phyloP scores from a whole-genome alignment of 2,113 vertebrate species.

The Poecilia latipinna region DNA sequence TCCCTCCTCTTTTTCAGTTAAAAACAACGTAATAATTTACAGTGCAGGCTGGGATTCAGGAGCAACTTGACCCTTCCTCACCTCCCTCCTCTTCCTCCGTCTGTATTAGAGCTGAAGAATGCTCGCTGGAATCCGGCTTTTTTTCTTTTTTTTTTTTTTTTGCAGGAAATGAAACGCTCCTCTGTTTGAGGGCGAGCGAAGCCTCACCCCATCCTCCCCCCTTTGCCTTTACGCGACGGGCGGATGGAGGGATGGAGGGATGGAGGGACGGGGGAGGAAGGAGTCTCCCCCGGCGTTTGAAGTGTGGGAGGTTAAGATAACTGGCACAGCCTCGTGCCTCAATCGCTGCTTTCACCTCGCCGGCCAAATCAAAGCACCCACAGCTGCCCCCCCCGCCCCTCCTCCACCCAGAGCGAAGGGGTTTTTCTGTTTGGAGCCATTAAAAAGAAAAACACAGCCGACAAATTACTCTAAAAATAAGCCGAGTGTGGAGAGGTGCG shows the following conservation, averaged over 20 bases:
- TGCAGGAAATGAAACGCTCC: slow-evolving; percentile 86
- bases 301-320: slow-evolving; percentile 89
- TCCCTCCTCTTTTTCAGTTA: too few relatives aligned
- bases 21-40: too few relatives aligned
- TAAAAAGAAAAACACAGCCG: slow-evolving; percentile 67
- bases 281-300: slow-evolving; percentile 78
- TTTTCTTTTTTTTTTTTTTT: slow-evolving; percentile 33
- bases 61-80: slow-evolving; percentile 73
- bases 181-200: slow-evolving; percentile 80
- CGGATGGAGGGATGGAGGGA: neutral
- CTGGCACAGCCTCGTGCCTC: slow-evolving; percentile 74
- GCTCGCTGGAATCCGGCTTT: slow-evolving; percentile 63
- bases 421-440: slow-evolving; percentile 60
- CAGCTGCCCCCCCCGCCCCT: slow-evolving; percentile 73
- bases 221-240: slow-evolving; percentile 41
- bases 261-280: slow-evolving; percentile 24
- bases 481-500: slow-evolving; percentile 48
- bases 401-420: slow-evolving; percentile 18
- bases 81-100: slow-evolving; percentile 41
- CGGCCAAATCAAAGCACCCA: slow-evolving; percentile 78
- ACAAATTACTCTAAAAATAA: slow-evolving; percentile 75
- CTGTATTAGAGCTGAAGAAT: slow-evolving; percentile 82
- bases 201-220: slow-evolving; percentile 45
- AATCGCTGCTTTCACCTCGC: slow-evolving; percentile 73
- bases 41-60: slow-evolving; percentile 80